Base-by-base conservation (phyloP, 1,140 invertebrate genomes). In the Drosophila sproati region DNA sequence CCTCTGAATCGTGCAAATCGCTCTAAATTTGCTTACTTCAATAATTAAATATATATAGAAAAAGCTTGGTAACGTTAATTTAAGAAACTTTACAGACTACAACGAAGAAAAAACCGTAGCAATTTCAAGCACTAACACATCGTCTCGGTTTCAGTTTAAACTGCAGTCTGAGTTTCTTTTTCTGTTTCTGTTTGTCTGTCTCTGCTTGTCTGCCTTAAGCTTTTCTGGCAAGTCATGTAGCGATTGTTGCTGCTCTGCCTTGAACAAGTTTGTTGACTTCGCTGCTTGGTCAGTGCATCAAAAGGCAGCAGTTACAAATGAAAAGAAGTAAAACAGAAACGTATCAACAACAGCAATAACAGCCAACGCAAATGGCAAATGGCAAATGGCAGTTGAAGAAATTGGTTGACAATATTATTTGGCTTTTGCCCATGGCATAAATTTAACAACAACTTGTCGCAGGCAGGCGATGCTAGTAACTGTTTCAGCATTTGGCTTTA, bases 201-300 rank as follows among this genome's bases (percentile, higher is more conserved):
- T 20, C 7, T 75, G 37, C 32, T n/a, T 29, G 48, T 31, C 43
- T 62, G 57, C n/a, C 48, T 60, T 61, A 4, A 50, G 47, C 32
- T 76, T 64, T 75, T 86, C 85, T 55, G 75, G 70, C 71, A 71
- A 86, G 78, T 87, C 82, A 86, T 82, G 55, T 39, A 62, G 67
- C 39, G 37, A 67, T 43, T n/a, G 62, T 51, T 62, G 60, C 62
- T 43, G 37, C 66, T 60, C 62, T 62, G 78, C 80, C 83, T 87
- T 87, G 82, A 75, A 80, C 72, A 82, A 87, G 82, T 87, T 87
- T 87, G 80, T 87, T 87, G 82, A 87, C 82, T 88, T 70, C 77
- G 20, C 35, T 35, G 37, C 35, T 43, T 76, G 67, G 73, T 50
- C 66, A 79, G 74, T 80, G 86, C 68, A 74, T 60, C 80, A 70